Conservation (phyloP, 2,113 vertebrate species). For the Azemiops feae region DNA sequence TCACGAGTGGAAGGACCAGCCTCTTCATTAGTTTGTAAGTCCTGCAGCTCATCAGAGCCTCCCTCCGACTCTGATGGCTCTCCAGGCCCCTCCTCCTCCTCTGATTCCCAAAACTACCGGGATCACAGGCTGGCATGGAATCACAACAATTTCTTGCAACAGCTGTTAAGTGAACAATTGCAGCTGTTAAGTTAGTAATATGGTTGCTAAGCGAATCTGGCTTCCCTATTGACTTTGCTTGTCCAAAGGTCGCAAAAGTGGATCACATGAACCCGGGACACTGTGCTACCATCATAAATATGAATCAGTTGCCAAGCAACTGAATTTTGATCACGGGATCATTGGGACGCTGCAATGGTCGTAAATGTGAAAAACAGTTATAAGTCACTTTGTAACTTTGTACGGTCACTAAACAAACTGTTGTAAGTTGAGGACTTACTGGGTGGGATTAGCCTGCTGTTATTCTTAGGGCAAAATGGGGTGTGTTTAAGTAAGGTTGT, state of each 20-base stretch:
- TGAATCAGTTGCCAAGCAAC: background rate
- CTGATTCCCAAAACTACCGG: too few species aligned
- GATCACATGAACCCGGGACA: rapidly evolving
- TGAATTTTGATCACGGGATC: background rate
- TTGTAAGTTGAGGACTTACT: background rate
- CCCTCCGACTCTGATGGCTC: too few species aligned
- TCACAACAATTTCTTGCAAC: too few species aligned
- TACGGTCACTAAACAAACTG: background rate
- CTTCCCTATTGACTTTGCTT: background rate
- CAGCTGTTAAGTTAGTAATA: background rate
- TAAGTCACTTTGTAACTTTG: background rate
- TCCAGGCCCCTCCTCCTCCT: too few species aligned
- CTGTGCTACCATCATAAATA: background rate
- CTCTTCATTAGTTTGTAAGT: too few species aligned
- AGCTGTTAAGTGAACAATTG: background rate
- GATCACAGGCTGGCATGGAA: too few species aligned
- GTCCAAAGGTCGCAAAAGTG: background rate
- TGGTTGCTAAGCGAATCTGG: background rate
- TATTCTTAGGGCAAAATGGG: background rate
- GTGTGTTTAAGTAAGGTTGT: background rate
- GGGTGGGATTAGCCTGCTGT: too few species aligned
- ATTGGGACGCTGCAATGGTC: background rate
- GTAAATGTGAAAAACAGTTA: background rate
- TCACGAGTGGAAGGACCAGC: too few species aligned
- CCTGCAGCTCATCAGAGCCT: too few species aligned